phyloP scores from a whole-genome alignment of 2,113 vertebrate genomes.

The Dinomys branickii region DNA sequence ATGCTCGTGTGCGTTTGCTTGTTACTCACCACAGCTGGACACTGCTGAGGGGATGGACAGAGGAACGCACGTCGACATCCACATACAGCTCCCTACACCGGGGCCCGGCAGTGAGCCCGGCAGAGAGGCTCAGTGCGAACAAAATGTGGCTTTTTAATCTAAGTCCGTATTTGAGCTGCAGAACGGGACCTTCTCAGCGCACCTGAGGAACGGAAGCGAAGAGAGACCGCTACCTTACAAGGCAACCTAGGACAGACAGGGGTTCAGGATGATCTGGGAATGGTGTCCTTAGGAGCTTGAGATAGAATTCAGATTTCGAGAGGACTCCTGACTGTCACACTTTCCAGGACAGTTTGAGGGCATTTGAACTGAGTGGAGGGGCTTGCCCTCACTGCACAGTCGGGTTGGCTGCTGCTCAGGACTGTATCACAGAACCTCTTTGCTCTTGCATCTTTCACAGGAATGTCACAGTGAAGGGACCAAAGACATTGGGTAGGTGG shows the following conservation, averaged over 20 bases:
- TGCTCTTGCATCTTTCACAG: background rate
- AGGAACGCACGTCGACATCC: background rate
- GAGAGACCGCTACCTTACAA: background rate
- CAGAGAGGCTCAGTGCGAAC: slow-evolving; percentile 1
- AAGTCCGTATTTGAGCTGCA: background rate
- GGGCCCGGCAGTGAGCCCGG: background rate
- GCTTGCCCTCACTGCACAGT: background rate
- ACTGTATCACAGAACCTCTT: background rate
- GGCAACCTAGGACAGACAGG: background rate
- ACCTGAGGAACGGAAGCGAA: background rate
- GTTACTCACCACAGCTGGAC: slow-evolving; percentile 33
- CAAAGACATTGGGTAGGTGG: background rate
- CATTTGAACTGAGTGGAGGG: background rate
- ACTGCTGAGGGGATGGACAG: background rate
- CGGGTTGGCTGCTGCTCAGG: background rate
- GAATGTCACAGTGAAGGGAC: background rate
- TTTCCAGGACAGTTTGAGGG: background rate
- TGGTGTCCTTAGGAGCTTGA: background rate
- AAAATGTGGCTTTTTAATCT: slow-evolving; percentile 21
- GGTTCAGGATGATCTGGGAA: background rate
- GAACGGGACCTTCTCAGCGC: background rate
- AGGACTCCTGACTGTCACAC: background rate
- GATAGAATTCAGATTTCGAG: background rate
- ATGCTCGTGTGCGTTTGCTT: slow-evolving; percentile 46
- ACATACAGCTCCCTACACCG: background rate